Evolutionary conservation across 2,888 invertebrate genomes (phyloP).

Genomic region (Lottia gigantea): DNA sequence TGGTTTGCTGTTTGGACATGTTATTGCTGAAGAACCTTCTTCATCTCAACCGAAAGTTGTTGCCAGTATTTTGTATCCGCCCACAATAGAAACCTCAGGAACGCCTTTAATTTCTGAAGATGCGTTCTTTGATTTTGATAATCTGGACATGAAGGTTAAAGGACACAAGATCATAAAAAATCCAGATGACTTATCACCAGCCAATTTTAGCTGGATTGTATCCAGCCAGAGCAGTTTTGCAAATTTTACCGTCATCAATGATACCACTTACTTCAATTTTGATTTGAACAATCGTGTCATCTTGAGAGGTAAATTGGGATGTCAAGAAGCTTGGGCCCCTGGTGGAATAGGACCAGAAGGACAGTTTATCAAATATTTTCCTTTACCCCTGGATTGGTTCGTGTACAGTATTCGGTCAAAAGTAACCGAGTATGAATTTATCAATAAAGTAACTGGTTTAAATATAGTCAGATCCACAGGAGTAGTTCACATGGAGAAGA

Average conservation of each 20-base stretch:
- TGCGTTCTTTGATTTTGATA: slow-evolving; percentile 26
- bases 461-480: slow-evolving; percentile 26
- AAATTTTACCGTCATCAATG: slow-evolving; percentile 34
- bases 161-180: slow-evolving; percentile 39
- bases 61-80: slow-evolving; percentile 29
- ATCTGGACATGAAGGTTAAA: slow-evolving; percentile 36
- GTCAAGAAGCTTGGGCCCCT: slow-evolving; percentile 41
- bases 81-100: not conserved
- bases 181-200: slow-evolving; percentile 41
- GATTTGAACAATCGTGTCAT: slow-evolving; percentile 29
- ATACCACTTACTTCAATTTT: slow-evolving; percentile 37
- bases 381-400: slow-evolving; percentile 56
- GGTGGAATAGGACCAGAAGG: slow-evolving; percentile 49
- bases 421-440: slow-evolving; percentile 35
- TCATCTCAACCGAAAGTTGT: slow-evolving; percentile 25
- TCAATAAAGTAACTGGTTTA: slow-evolving; percentile 27
- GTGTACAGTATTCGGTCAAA: slow-evolving; percentile 50
- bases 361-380: slow-evolving; percentile 41
- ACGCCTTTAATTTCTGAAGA: slow-evolving; percentile 29
- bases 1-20: slow-evolving; percentile 45
- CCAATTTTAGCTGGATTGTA: slow-evolving; percentile 41
- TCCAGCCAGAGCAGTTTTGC: slow-evolving; percentile 29
- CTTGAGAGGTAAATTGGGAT: slow-evolving; percentile 32
- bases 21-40: slow-evolving; percentile 32
- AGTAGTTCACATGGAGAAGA: slow-evolving; percentile 52